A percentile compares a stretch with the other conserved stretches of the same genome.
These are phyloP conservation scores for Felis catus DNA, from an alignment of 2,113 vertebrate species.

Conservation along the genomic window DNA sequence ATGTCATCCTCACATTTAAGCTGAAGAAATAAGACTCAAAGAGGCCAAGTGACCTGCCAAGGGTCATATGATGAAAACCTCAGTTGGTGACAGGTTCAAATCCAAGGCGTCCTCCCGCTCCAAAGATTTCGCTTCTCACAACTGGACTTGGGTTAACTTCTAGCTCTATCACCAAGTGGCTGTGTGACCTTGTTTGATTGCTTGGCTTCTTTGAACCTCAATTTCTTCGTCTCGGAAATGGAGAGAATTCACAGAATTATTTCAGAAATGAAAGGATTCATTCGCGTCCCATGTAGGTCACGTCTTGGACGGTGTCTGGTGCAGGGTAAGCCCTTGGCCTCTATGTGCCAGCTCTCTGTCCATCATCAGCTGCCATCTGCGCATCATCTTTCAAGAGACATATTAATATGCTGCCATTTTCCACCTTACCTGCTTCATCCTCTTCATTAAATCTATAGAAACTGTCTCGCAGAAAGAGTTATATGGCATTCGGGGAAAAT, in stretches of 20 bases:
- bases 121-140: background rate
- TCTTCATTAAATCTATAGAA: conserved; percentile 49
- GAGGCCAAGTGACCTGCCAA: background rate
- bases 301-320: background rate
- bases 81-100: background rate
- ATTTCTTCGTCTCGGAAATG: background rate
- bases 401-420: background rate
- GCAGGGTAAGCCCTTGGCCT: background rate
- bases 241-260: background rate
- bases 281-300: fast-evolving
- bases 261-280: background rate
- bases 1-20: background rate
- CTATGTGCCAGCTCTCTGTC: background rate
- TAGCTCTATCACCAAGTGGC: background rate
- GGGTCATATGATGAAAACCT: background rate
- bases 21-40: background rate
- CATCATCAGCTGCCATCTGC: background rate
- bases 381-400: background rate
- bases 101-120: background rate
- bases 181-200: background rate
- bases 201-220: background rate
- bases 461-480: conserved; percentile 2
- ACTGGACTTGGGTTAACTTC: background rate
- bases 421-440: background rate
- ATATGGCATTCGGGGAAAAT: background rate